Percentiles rank a stretch among this genome's conserved stretches.
phyloP scores from a whole-genome alignment of 2,888 invertebrate species.

The Podotricha telesiphe region DNA sequence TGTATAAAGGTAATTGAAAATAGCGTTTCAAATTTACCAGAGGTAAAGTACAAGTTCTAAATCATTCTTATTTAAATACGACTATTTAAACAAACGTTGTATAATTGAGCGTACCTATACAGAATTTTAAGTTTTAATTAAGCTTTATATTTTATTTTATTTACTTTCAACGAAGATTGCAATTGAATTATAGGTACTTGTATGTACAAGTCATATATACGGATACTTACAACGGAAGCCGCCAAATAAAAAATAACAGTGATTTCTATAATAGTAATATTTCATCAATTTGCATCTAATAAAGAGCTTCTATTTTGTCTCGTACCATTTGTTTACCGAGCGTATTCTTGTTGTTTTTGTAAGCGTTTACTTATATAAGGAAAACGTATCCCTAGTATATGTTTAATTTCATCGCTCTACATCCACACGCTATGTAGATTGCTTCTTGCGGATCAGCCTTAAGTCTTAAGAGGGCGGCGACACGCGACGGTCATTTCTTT shows the following conservation, averaged over 20 bases:
- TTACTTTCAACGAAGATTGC: too few species aligned
- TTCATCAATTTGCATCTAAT: too few species aligned
- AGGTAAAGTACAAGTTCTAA: neutral
- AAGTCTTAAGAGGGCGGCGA: slow-evolving; percentile 30
- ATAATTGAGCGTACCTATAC: slow-evolving; percentile 9
- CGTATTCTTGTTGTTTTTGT: slow-evolving; percentile 7
- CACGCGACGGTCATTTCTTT: slow-evolving; percentile 41
- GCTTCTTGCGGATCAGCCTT: slow-evolving; percentile 24
- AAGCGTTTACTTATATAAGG: neutral
- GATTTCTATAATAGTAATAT: neutral
- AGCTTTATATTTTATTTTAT: neutral
- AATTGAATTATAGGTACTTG: too few species aligned
- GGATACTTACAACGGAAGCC: neutral
- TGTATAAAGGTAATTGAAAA: neutral
- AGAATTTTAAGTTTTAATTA: neutral
- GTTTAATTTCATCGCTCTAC: slow-evolving; percentile 19
- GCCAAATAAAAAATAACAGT: neutral
- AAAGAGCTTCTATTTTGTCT: neutral
- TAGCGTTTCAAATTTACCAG: neutral
- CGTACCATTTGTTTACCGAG: slow-evolving; percentile 6
- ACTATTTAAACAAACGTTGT: slow-evolving; percentile 1
- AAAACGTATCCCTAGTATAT: slow-evolving; percentile 6
- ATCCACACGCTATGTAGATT: slow-evolving; percentile 27
- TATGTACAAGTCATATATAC: neutral
- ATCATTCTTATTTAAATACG: slow-evolving; percentile 10